Base-by-base conservation (phyloP, 1,140 invertebrate genomes). In the Pseudomyrmex dendroicus region DNA sequence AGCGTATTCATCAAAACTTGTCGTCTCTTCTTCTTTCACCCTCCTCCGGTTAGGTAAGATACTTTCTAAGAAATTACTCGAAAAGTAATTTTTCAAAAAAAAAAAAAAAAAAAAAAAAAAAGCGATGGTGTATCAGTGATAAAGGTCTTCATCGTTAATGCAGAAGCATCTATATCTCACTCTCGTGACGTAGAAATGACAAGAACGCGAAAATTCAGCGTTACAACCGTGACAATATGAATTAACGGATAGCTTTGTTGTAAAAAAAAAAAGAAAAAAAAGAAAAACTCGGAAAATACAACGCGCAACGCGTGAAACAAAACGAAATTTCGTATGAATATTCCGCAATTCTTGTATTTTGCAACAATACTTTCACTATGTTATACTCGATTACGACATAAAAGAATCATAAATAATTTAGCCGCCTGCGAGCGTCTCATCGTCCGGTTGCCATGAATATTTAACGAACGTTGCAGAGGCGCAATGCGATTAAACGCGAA, bases 331-430 rank as follows among this genome's bases (percentile, higher is more conserved):
- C n/a, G 17, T 54, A 7, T 9, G 12, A 48, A 70, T 44, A 70
- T 80, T 62, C 17, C 15, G 8, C n/a, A 25, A 50, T 25, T 12
- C 12, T 70, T 25, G 54, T 80, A 70, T 59, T 17, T 70, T 20
- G 48, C 61, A 56, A 54, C 59, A n/a, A 17, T 57, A 70, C 64
- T 70, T 77, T 66, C 35, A 13, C 74, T 77, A 50, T 80, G 46
- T 59, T 70, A 35, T 70, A 61, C 20, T 48, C 76, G 20, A 59
- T 80, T 57, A 70, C 20, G n/a, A 59, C 35, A 78, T 56, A 70
- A 70, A 80, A 70, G 64, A 61, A 59, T 70, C 54, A 70, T 80
- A 80, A 70, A 80, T 80, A 70, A 80, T 50, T 80, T 80, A 59
- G 54, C 54, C 54, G 17, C 66, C 66, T 73, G 52, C 78, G 44